Percentiles rank a stretch among this genome's conserved stretches.
Conservation (phyloP, 2,888 invertebrate species). For the Eudemis profundana region DNA sequence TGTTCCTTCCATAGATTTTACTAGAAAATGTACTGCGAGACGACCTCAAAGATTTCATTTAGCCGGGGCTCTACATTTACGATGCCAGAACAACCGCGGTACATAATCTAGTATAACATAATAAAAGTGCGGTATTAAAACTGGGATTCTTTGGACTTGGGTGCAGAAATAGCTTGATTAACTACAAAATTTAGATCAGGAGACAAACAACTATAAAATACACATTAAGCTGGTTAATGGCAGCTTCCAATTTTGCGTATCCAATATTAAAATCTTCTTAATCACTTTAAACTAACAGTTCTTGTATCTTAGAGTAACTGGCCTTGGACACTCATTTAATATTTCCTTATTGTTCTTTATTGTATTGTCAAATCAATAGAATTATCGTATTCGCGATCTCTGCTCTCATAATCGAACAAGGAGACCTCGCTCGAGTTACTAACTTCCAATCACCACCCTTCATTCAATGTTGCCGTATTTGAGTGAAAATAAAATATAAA, state of each 20-base stretch:
- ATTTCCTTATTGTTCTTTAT: too few relatives aligned
- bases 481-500: constrained; percentile 4
- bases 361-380: neutral
- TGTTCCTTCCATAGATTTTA: constrained; percentile 1
- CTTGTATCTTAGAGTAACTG: too few relatives aligned
- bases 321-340: too few relatives aligned
- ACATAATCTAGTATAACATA: constrained; percentile 26
- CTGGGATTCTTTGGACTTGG: constrained; percentile 1
- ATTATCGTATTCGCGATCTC: neutral
- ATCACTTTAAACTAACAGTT: too few relatives aligned
- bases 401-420: neutral
- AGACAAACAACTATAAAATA: neutral
- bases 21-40: constrained; percentile 1
- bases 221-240: neutral
- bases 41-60: constrained; percentile 32
- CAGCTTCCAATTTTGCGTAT: neutral
- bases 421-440: neutral
- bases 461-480: constrained; percentile 3
- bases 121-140: constrained; percentile 27
- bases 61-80: constrained; percentile 31
- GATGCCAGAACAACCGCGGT: constrained; percentile 1
- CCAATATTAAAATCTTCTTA: neutral
- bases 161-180: constrained; percentile 8
- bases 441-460: neutral
- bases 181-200: neutral